A percentile compares a stretch with the other conserved stretches of the same genome.
Conservation (phyloP, 2,113 vertebrate genomes). For the Syngnathoides biaculeatus region DNA sequence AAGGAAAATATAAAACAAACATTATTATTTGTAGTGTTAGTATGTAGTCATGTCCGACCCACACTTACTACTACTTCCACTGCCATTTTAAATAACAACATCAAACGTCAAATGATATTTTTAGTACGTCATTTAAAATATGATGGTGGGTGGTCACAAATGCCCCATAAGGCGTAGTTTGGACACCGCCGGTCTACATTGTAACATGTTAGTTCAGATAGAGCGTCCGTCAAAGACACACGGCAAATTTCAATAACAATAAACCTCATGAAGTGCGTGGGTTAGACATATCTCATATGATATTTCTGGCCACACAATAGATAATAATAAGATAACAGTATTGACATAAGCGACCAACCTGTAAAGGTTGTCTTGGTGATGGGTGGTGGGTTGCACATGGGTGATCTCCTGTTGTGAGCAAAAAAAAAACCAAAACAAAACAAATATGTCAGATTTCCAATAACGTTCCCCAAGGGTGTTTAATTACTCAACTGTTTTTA, state of each 20-base stretch:
- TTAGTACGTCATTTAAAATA: neutral
- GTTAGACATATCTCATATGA: slow-evolving; percentile 8
- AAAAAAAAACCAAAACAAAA: slow-evolving; percentile 1
- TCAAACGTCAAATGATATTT: too few relatives aligned
- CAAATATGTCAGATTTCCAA: neutral
- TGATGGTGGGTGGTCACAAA: neutral
- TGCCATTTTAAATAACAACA: too few relatives aligned
- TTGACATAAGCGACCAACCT: slow-evolving; percentile 70
- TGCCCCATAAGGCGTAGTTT: neutral
- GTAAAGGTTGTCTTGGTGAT: slow-evolving; percentile 96
- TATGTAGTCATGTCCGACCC: too few relatives aligned
- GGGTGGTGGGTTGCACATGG: slow-evolving; percentile 95
- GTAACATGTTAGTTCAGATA: slow-evolving; percentile 3
- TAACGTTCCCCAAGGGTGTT: too few relatives aligned
- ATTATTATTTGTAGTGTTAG: too few relatives aligned
- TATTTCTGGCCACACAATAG: neutral
- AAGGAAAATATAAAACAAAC: neutral
- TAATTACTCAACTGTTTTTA: neutral
- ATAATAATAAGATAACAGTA: too few relatives aligned
- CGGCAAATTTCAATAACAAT: slow-evolving; percentile 13
- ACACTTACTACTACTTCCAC: too few relatives aligned
- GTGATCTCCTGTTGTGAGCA: slow-evolving; percentile 81
- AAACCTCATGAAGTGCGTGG: slow-evolving; percentile 9
- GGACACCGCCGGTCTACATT: neutral
- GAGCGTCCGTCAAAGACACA: slow-evolving; percentile 21